Conservation (phyloP, 2,113 vertebrate genomes). For the Dascyllus trimaculatus region DNA sequence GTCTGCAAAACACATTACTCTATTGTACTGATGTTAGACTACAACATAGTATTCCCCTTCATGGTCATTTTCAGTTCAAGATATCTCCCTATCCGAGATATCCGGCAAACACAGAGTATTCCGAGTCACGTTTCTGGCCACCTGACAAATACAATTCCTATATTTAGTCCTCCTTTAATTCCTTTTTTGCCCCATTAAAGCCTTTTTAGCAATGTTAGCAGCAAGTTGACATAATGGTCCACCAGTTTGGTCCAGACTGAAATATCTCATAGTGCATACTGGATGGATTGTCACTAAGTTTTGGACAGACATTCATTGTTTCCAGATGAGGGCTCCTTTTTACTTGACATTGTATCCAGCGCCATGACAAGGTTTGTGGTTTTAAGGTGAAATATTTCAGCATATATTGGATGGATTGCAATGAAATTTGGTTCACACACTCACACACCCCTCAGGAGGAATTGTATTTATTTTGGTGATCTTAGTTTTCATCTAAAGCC, state of each 20-base stretch:
- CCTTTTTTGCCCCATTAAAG: neutral
- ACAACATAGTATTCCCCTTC: neutral
- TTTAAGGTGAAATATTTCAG: conserved; percentile 31
- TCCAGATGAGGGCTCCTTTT: conserved; percentile 13
- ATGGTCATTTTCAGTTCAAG: neutral
- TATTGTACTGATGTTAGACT: neutral
- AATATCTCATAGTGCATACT: conserved; percentile 7
- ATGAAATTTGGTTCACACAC: conserved; percentile 17
- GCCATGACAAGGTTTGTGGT: conserved; percentile 13
- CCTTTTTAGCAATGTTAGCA: neutral
- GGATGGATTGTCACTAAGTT: conserved; percentile 9
- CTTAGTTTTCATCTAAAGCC: neutral
- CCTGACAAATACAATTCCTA: neutral
- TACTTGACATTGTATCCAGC: neutral
- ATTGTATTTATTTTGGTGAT: conserved; percentile 1
- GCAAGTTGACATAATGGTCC: neutral
- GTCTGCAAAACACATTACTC: neutral
- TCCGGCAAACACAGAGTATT: neutral
- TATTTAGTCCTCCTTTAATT: neutral
- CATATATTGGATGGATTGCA: conserved; percentile 13
- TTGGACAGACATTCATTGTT: conserved; percentile 9
- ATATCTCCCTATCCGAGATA: neutral
- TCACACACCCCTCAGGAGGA: conserved; percentile 4
- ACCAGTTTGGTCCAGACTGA: conserved; percentile 1
- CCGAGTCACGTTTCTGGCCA: neutral